A percentile compares a stretch with the other conserved stretches of the same genome.
phyloP scores from a whole-genome alignment of 1,140 invertebrate genomes.

The Euwallacea fornicatus region DNA sequence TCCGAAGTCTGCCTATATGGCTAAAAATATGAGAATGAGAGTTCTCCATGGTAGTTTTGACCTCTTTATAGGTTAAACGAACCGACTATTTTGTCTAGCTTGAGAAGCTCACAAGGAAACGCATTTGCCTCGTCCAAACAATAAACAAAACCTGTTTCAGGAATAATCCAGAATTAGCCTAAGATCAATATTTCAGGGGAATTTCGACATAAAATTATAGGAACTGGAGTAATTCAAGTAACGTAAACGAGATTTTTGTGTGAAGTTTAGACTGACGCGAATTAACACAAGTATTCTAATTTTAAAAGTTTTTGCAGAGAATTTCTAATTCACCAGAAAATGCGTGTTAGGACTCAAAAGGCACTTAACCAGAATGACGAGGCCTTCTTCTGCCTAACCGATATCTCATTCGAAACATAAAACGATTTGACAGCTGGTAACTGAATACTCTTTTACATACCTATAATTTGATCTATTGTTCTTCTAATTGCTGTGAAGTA shows the following conservation, averaged over 20 bases:
- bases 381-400: not conserved
- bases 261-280: not conserved
- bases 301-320: not conserved
- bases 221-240: not conserved
- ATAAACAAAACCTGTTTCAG: constrained; percentile 4
- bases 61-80: too few relatives aligned
- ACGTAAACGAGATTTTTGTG: not conserved
- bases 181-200: not conserved
- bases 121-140: not conserved
- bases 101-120: not conserved
- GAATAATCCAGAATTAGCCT: not conserved
- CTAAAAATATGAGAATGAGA: too few relatives aligned
- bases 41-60: too few relatives aligned
- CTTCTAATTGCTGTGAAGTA: constrained; percentile 20
- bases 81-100: not conserved
- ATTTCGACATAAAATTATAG: not conserved
- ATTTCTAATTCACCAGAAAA: too few relatives aligned
- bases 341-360: too few relatives aligned
- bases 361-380: not conserved
- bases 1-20: too few relatives aligned
- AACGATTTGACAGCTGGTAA: constrained; percentile 18
- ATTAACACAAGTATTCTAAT: not conserved
- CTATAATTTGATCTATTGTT: constrained; percentile 23
- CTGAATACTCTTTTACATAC: constrained; percentile 21
- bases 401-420: constrained; percentile 20